Evolutionary conservation across 2,797 vertebrate genomes (phyloP).

Genomic region (Lophius americanus): DNA sequence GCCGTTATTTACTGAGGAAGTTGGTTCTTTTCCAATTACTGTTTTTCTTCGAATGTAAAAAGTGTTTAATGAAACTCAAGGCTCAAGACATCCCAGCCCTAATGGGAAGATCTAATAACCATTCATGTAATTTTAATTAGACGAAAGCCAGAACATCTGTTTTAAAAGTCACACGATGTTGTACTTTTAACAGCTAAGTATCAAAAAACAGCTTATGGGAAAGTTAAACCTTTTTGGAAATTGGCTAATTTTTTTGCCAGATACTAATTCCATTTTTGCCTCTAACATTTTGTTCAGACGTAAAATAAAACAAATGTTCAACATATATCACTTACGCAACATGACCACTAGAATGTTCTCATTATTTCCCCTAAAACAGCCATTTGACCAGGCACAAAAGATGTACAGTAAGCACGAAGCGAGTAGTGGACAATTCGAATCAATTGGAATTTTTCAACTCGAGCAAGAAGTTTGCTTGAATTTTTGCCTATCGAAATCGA

Average conservation of each 20-base stretch:
- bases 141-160: slow-evolving; percentile 5
- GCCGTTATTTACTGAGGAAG: slow-evolving; percentile 19
- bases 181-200: slow-evolving; percentile 14
- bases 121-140: slow-evolving; percentile 29
- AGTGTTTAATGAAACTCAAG: slow-evolving; percentile 1
- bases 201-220: background rate
- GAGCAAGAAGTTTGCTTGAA: no score
- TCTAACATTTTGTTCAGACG: background rate
- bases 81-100: background rate
- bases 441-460: no score
- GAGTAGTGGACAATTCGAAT: no score
- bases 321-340: background rate
- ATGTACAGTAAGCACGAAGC: no score
- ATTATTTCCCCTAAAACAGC: background rate
- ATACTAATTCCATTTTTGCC: background rate
- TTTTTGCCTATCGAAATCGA: no score
- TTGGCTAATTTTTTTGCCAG: background rate
- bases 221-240: background rate
- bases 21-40: slow-evolving; percentile 43
- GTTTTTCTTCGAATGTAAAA: slow-evolving; percentile 18
- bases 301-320: background rate
- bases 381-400: background rate
- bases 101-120: slow-evolving; percentile 36
- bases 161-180: slow-evolving; percentile 14
- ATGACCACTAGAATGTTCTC: background rate